phyloP scores from a whole-genome alignment of 2,797 vertebrate genomes.

The Psittacula derbiana region DNA sequence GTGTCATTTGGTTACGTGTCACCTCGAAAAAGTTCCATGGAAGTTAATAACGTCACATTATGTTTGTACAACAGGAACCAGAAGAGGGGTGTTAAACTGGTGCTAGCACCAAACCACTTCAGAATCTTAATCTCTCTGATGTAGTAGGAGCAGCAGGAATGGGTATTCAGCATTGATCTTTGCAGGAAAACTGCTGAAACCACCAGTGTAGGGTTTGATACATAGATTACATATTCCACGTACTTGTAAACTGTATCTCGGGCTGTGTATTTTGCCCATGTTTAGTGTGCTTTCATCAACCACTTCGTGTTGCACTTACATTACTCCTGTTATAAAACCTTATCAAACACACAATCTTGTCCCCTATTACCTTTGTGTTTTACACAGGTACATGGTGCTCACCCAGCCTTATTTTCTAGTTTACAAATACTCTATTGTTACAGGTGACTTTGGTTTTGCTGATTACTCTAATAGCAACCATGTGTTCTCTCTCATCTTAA shows the following conservation, averaged over 20 bases:
- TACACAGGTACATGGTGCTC: neutral
- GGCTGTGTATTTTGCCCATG: neutral
- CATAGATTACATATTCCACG: neutral
- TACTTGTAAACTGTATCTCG: neutral
- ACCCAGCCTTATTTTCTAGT: neutral
- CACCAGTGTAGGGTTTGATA: neutral
- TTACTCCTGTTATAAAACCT: neutral
- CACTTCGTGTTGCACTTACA: neutral
- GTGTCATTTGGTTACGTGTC: neutral
- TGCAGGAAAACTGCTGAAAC: neutral
- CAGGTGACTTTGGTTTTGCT: neutral
- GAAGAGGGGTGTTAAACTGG: neutral
- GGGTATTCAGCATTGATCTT: neutral
- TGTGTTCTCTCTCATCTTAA: neutral
- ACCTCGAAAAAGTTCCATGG: neutral
- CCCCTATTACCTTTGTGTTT: neutral
- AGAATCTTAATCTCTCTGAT: neutral
- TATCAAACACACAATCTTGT: neutral
- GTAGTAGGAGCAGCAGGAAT: neutral
- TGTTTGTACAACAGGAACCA: neutral
- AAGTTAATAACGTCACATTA: neutral
- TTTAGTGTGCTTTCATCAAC: neutral
- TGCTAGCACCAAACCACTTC: neutral
- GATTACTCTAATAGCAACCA: neutral
- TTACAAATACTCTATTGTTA: neutral